Conservation (phyloP, 2,113 vertebrate species). For the Colius striatus region DNA sequence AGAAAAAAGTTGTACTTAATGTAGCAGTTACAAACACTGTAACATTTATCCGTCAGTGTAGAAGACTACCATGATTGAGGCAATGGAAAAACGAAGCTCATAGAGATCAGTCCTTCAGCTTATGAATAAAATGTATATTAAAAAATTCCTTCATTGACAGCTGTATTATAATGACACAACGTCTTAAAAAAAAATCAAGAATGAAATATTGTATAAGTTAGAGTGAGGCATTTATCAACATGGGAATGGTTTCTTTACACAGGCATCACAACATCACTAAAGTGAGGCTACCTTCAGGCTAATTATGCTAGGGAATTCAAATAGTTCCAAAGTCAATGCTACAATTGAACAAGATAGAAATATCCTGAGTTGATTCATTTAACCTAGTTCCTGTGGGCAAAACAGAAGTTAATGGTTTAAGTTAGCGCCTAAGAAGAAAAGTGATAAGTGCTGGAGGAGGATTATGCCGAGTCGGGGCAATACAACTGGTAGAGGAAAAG, state of each 20-base stretch:
- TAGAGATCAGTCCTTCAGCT: background rate
- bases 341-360: background rate
- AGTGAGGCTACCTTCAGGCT: accelerated
- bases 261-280: background rate
- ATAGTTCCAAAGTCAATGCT: background rate
- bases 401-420: background rate
- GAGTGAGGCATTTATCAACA: background rate
- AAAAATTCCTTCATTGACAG: background rate
- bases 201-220: background rate
- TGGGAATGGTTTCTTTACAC: background rate
- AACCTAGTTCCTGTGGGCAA: background rate
- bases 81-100: background rate
- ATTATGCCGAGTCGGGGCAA: background rate
- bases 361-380: background rate
- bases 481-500: background rate
- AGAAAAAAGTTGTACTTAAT: background rate
- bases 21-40: background rate
- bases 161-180: background rate
- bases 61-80: background rate
- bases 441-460: background rate
- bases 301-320: background rate
- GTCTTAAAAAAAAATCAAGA: background rate
- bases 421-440: background rate
- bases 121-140: background rate
- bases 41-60: background rate